phyloP scores from a whole-genome alignment of 2,888 invertebrate genomes.

The Drosophila meridiana region DNA sequence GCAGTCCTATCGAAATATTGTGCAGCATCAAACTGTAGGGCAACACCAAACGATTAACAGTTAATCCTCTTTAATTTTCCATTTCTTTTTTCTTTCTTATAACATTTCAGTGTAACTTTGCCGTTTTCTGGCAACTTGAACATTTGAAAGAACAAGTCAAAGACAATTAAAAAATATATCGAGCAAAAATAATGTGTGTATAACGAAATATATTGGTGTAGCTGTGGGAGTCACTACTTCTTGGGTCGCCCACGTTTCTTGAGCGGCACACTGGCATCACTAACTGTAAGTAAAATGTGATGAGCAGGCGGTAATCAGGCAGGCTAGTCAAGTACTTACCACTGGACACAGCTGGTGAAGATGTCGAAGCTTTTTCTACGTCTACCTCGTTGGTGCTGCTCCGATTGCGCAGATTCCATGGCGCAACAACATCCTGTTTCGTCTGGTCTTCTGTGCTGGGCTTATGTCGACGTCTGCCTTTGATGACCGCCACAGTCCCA shows the following conservation, averaged over 20 bases:
- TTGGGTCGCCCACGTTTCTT: constrained; percentile 57
- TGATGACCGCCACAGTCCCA: neutral
- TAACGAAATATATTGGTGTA: neutral
- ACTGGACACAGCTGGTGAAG: neutral
- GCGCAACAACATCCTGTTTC: neutral
- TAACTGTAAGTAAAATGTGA: neutral
- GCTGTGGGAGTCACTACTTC: constrained; percentile 1
- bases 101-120: constrained; percentile 4
- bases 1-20: constrained; percentile 8
- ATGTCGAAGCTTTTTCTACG: neutral
- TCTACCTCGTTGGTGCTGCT: constrained; percentile 1
- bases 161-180: neutral
- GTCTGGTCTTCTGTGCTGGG: neutral
- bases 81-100: neutral
- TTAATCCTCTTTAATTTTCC: neutral
- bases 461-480: neutral
- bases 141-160: neutral
- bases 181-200: neutral
- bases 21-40: neutral
- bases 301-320: too few species aligned
- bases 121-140: constrained; percentile 4
- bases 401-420: constrained; percentile 19
- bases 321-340: constrained; percentile 2
- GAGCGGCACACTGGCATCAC: constrained; percentile 47
- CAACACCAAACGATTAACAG: constrained; percentile 6